phyloP scores from a whole-genome alignment of 2,113 vertebrate species.

The Orientallactaga bullata region DNA sequence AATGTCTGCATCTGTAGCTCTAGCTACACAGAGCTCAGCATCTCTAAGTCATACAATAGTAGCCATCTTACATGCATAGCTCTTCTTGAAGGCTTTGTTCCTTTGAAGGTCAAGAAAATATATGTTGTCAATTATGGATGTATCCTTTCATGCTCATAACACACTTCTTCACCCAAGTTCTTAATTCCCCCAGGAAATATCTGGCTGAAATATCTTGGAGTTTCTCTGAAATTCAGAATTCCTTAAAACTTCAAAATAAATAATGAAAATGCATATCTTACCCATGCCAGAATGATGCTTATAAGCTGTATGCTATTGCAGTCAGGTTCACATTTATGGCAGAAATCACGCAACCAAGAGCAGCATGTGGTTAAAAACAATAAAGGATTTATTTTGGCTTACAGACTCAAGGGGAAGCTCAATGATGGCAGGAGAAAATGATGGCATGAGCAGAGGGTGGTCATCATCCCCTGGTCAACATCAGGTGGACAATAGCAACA shows the following conservation, averaged over 20 bases:
- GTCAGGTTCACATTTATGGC: too few relatives aligned
- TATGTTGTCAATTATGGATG: not conserved
- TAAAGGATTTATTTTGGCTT: too few relatives aligned
- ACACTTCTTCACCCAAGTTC: not conserved
- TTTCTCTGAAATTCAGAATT: not conserved
- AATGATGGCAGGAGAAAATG: too few relatives aligned
- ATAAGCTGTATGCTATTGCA: not conserved
- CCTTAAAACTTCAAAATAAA: not conserved
- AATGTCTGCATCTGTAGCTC: constrained; percentile 22
- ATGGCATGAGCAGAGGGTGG: too few relatives aligned
- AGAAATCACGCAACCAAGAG: too few relatives aligned
- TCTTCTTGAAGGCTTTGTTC: not conserved
- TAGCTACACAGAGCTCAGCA: not conserved
- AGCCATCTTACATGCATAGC: not conserved
- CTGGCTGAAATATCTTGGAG: not conserved
- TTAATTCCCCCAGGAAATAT: constrained; percentile 13
- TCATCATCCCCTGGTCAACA: too few relatives aligned
- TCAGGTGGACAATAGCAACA: too few relatives aligned
- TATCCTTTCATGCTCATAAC: not conserved
- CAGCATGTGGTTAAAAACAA: too few relatives aligned
- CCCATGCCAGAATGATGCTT: not conserved
- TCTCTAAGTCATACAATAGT: not conserved
- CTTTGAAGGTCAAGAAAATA: not conserved
- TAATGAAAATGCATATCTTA: not conserved
- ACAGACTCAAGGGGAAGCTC: too few relatives aligned